A percentile compares a stretch with the other conserved stretches of the same genome.
Evolutionary conservation across 2,113 vertebrate species (phyloP).

Genomic region (Camelus dromedarius): DNA sequence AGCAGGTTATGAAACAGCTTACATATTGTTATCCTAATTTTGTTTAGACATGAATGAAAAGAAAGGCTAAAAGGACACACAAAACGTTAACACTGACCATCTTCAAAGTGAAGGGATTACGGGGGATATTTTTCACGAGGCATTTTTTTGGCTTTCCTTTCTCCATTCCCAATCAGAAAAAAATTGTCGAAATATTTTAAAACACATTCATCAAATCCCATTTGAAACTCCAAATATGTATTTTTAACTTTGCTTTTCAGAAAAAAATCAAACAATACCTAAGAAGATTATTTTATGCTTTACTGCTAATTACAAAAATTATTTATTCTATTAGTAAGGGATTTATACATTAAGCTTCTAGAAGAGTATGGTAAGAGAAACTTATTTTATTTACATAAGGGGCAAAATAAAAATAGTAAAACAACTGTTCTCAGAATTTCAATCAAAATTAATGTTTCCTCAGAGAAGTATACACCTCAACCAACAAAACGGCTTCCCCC

Average conservation of each 20-base stretch:
- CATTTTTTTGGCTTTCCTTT: not conserved
- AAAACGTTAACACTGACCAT: not conserved
- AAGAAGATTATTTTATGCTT: not conserved
- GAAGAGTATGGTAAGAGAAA: not conserved
- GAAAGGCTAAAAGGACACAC: not conserved
- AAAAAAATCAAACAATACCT: conserved; percentile 51
- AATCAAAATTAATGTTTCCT: not conserved
- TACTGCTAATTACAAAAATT: not conserved
- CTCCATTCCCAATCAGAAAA: not conserved
- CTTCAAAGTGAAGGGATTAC: not conserved
- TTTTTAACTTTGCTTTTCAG: conserved; percentile 38
- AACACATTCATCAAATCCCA: not conserved
- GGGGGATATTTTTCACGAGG: not conserved
- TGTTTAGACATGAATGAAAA: not conserved
- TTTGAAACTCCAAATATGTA: not conserved
- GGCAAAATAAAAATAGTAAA: conserved; percentile 14
- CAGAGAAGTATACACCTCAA: not conserved
- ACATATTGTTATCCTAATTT: not conserved
- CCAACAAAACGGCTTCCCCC: not conserved
- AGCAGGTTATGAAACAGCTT: not conserved
- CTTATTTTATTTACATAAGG: not conserved
- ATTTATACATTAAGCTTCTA: not conserved
- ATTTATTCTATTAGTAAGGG: not conserved
- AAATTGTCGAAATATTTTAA: not conserved
- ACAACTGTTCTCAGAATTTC: not conserved